Base-by-base conservation (phyloP, 2,888 invertebrate genomes). In the Caenorhabditis virilis region DNA sequence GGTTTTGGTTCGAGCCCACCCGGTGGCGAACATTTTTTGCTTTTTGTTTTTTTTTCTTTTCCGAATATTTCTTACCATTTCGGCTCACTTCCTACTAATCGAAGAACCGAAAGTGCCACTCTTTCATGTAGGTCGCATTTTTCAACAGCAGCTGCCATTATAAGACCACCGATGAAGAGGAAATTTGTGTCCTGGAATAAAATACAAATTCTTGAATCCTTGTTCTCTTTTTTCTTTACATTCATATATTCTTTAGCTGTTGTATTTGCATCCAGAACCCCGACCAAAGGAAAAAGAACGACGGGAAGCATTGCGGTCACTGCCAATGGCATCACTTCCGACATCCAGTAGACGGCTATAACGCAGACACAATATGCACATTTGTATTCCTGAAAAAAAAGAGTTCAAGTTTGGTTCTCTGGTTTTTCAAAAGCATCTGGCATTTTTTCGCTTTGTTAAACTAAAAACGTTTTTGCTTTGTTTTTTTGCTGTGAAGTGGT, bases 81-180 rank as follows among this genome's bases (percentile, higher is more conserved):
- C 2, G 80, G 80, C 47, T 79, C 68, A 27, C 76, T 74, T 33
- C 80, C 80, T 20, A 80, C 80, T 35, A 71, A 53, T 27, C 70
- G 54, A 45, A 76, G 61, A 9, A 76, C 76, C 13, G 63, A 67
- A 7, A 76, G 61, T 13, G 76, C 76, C 5, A 74, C 70, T 13
- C 82, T 60, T 25, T 79, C 74, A 55, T 82, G 82, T 7, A 82
- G 68, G 47, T 78, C 75, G 48, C 77, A 79, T 55, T 79, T 82
- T 50, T 82, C 82, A 13, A 82, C 83, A 7, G 83, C 82, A 9
- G 78, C 76, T n/a, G 82, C 82, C 50, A 83, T 77, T 16, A 83
- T 80, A 16, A 82, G 67, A 27, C 82, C 82, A 15, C 82, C 82
- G 42, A 82, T 81, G 72, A 82, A 83, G 16, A 82, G 69, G 55